Conservation (phyloP, 1,140 invertebrate species). For the Eufriesea mexicana region DNA sequence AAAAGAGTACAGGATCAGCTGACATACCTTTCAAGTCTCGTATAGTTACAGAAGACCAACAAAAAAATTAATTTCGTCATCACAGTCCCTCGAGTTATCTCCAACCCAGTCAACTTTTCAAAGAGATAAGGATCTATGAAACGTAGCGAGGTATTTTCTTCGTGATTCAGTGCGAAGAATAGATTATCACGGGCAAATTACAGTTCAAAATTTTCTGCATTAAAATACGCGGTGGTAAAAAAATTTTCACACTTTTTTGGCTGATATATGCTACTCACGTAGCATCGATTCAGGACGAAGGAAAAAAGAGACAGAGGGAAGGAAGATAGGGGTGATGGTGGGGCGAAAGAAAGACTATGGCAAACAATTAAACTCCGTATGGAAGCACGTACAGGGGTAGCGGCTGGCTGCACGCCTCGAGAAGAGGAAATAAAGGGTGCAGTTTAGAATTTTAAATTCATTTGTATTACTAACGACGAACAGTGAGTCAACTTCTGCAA, state of each 20-base stretch:
- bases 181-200: not conserved
- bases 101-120: too few species aligned
- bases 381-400: not conserved
- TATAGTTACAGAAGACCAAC: too few species aligned
- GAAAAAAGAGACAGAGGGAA: not conserved
- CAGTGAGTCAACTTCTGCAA: not conserved
- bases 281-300: not conserved
- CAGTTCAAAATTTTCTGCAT: not conserved
- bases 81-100: too few species aligned
- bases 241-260: not conserved
- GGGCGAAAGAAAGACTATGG: not conserved
- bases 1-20: too few species aligned
- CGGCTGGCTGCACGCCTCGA: not conserved
- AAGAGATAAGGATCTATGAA: too few species aligned
- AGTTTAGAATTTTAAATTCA: slow-evolving; percentile 14
- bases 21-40: too few species aligned
- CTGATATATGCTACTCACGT: not conserved
- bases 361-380: slow-evolving; percentile 15
- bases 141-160: too few species aligned
- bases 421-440: not conserved
- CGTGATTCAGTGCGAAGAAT: too few species aligned
- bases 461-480: not conserved
- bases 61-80: too few species aligned
- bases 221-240: too few species aligned
- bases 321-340: not conserved